These are phyloP conservation scores for Malurus melanocephalus DNA, from an alignment of 2,113 vertebrate species.

Conservation along the genomic window DNA sequence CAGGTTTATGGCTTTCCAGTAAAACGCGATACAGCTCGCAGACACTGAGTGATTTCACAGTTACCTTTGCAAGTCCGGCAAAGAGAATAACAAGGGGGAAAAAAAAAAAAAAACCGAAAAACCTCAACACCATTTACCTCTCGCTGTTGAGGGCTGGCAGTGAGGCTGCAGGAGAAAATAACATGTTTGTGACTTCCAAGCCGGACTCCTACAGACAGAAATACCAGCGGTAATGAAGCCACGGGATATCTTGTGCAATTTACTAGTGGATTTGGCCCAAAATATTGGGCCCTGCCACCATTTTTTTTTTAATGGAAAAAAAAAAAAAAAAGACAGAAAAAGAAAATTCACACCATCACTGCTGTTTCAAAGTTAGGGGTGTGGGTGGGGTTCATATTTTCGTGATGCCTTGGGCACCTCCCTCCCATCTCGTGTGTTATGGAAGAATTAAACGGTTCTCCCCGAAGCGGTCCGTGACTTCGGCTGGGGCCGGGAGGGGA, in stretches of 20 bases:
- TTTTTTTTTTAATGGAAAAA: not conserved
- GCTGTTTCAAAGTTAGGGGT: not conserved
- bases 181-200: not conserved
- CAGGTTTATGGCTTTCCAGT: constrained; percentile 63
- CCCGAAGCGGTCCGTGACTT: not conserved
- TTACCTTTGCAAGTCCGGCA: constrained; percentile 1
- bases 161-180: not conserved
- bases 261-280: not conserved
- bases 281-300: not conserved
- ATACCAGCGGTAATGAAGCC: not conserved
- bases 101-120: too few relatives aligned
- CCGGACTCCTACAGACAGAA: not conserved
- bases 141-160: not conserved
- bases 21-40: constrained; percentile 59
- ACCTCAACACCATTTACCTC: not conserved
- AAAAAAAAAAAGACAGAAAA: too few relatives aligned
- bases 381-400: not conserved
- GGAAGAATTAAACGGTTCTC: not conserved
- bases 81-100: not conserved
- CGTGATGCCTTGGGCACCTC: not conserved
- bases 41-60: constrained; percentile 57
- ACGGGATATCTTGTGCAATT: not conserved
- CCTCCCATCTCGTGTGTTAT: accelerated
- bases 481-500: accelerated
- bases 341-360: accelerated